These are phyloP conservation scores for Parnassius smintheus DNA, from an alignment of 2,888 invertebrate species.

Conservation along the genomic window DNA sequence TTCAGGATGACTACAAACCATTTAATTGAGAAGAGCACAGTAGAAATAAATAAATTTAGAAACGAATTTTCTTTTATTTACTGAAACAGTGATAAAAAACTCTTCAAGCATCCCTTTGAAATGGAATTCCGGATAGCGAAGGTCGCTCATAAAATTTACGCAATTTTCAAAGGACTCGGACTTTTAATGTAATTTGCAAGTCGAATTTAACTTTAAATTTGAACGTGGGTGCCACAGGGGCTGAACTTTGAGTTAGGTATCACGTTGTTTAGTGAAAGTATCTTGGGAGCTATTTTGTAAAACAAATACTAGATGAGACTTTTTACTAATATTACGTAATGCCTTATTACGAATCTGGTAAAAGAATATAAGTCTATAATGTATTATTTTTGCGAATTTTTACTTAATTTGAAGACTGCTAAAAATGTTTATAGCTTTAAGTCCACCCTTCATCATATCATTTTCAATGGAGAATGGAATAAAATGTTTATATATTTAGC, in stretches of 20 bases:
- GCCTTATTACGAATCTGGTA: too few species aligned
- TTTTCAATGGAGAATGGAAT: too few species aligned
- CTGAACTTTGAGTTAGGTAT: neutral
- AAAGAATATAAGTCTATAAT: too few species aligned
- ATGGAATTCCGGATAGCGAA: neutral
- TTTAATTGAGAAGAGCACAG: slow-evolving; percentile 29
- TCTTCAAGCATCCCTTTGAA: slow-evolving; percentile 1
- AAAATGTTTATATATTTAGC: too few species aligned
- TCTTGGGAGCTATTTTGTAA: neutral
- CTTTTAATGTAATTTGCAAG: slow-evolving; percentile 21
- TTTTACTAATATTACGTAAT: too few species aligned
- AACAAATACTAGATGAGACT: neutral
- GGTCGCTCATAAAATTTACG: slow-evolving; percentile 18
- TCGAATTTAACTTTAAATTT: slow-evolving; percentile 18
- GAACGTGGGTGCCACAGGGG: slow-evolving; percentile 4
- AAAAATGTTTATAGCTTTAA: too few species aligned
- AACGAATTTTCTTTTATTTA: slow-evolving; percentile 15
- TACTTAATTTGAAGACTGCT: too few species aligned
- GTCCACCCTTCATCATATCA: too few species aligned
- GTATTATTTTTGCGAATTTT: too few species aligned
- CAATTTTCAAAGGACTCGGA: slow-evolving; percentile 14
- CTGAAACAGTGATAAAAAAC: neutral
- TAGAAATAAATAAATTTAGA: slow-evolving; percentile 10
- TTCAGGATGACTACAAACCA: slow-evolving; percentile 44
- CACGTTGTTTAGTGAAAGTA: neutral